Conservation (phyloP, 2,797 vertebrate species). For the Sardinella longiceps region DNA sequence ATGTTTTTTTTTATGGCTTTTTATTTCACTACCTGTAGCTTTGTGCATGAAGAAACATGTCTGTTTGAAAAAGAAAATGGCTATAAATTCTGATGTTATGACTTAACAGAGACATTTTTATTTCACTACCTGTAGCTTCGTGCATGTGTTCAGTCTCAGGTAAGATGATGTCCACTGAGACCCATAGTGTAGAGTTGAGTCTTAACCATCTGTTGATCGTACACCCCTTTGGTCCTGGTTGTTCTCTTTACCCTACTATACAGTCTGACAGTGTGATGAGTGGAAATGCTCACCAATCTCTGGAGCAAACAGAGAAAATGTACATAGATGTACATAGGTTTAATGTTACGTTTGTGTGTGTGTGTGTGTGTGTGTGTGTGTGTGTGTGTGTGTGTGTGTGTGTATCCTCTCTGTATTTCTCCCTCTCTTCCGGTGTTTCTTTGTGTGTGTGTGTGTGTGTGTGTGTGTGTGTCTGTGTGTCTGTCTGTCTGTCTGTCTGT, state of each 20-base stretch:
- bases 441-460: not conserved
- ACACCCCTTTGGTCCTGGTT: not conserved
- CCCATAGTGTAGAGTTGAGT: not conserved
- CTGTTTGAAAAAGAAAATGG: not conserved
- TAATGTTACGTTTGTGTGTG: not conserved
- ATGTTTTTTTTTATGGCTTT: not conserved
- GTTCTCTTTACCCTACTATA: not conserved
- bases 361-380: not conserved
- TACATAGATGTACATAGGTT: not conserved
- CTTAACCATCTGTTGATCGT: not conserved
- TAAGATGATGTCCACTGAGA: not conserved
- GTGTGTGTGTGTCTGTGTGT: not conserved
- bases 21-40: slow-evolving; percentile 9
- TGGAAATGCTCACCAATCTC: not conserved
- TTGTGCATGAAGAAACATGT: not conserved
- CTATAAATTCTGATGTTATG: not conserved
- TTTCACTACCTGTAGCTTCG: not conserved
- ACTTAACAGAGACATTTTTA: not conserved
- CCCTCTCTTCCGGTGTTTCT: too few relatives aligned
- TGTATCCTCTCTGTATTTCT: too few relatives aligned
- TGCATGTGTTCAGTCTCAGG: slow-evolving; percentile 3
- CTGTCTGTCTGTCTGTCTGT: not conserved
- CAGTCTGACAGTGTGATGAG: not conserved
- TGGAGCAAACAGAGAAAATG: not conserved
- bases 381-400: not conserved